Conservation (phyloP, 2,888 invertebrate species). For the Folsomia candida region DNA sequence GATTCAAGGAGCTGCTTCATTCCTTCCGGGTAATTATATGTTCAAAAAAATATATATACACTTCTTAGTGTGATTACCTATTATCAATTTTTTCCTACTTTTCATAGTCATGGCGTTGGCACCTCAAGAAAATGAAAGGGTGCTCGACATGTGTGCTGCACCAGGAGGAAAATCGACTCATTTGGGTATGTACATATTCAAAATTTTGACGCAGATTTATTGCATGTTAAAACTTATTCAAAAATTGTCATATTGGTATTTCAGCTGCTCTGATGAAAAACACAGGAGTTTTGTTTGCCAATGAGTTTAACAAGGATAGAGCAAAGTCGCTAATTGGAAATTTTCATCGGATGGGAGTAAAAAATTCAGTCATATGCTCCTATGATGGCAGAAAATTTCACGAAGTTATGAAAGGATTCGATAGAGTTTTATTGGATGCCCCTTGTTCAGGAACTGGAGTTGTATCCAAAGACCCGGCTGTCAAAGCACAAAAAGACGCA, state of each 20-base stretch:
- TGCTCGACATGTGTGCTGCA: constrained; percentile 96
- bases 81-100: no score
- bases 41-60: no score
- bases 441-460: constrained; percentile 99
- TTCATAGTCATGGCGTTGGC: constrained; percentile 98
- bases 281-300: constrained; percentile 92
- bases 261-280: constrained; percentile 94
- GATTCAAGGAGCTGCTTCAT: constrained; percentile 86
- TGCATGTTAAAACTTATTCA: neutral
- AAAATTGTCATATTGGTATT: constrained; percentile 34
- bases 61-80: no score
- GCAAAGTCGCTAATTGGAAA: constrained; percentile 92
- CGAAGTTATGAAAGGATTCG: constrained; percentile 83
- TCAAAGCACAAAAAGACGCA: constrained; percentile 87
- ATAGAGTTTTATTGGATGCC: constrained; percentile 92
- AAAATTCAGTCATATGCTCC: constrained; percentile 84
- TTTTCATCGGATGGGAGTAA: constrained; percentile 91
- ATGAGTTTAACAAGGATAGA: constrained; percentile 88
- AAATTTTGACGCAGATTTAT: neutral
- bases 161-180: constrained; percentile 99
- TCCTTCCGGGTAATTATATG: no score
- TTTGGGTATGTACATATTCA: constrained; percentile 60
- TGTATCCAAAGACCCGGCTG: constrained; percentile 93
- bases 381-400: constrained; percentile 82
- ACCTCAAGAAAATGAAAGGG: constrained; percentile 90